These are phyloP conservation scores for Galaxea fascicularis DNA, from an alignment of 92 coral and sea anemone species.

Conservation along the genomic window DNA sequence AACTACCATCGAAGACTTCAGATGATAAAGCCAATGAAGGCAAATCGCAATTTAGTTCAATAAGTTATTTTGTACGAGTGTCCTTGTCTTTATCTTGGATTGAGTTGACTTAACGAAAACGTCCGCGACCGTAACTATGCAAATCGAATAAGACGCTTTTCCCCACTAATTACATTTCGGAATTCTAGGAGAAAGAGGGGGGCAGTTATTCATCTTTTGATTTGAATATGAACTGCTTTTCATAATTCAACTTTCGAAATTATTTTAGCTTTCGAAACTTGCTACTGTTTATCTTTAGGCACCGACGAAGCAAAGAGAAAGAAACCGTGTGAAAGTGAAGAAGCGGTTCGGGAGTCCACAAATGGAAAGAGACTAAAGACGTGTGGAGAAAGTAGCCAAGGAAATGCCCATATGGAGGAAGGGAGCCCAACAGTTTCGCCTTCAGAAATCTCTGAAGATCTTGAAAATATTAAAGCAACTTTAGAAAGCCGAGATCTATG, in stretches of 20 bases:
- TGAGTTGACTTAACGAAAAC: neutral
- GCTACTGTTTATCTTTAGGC: neutral
- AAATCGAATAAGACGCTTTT: neutral
- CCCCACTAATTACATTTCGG: neutral
- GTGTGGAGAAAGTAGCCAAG: conserved; percentile 20
- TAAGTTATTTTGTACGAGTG: neutral
- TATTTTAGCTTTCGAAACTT: neutral
- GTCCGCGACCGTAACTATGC: neutral
- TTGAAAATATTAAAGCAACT: conserved; percentile 65
- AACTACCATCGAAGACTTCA: neutral
- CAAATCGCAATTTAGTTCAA: neutral
- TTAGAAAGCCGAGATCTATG: conserved; percentile 82
- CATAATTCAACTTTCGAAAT: neutral
- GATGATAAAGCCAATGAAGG: neutral
- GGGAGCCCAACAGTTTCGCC: neutral
- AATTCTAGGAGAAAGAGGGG: neutral
- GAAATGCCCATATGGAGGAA: neutral
- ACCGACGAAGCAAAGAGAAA: conserved; percentile 48
- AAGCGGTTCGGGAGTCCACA: neutral
- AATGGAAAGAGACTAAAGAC: conserved; percentile 40
- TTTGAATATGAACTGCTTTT: neutral
- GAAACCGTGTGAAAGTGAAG: conserved; percentile 34
- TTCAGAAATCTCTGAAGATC: conserved; percentile 48
- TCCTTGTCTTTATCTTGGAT: neutral
- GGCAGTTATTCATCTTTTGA: neutral